Evolutionary conservation across 30 jellyfish, hydroid and myxozoan species (phyloP).

Genomic region (Cassiopea xamachana): DNA sequence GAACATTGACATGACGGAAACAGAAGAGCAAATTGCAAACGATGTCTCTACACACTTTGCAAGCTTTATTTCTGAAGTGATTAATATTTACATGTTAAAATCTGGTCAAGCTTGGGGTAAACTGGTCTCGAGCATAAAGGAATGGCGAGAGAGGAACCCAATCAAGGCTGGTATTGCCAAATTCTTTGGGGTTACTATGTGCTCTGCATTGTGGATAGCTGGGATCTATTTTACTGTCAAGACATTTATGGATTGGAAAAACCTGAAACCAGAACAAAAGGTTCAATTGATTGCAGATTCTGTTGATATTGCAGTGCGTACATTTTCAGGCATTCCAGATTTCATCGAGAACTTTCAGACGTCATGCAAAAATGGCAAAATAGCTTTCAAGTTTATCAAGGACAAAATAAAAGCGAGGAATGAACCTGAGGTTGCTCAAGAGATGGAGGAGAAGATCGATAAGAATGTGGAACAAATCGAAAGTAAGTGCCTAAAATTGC

Average conservation of each 20-base stretch:
- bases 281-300: constrained; percentile 40
- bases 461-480: constrained; percentile 25
- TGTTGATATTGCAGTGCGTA: constrained; percentile 11
- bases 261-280: constrained; percentile 41
- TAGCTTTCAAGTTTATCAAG: constrained; percentile 18
- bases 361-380: constrained; percentile 19
- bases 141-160: constrained; percentile 16
- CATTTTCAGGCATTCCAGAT: constrained; percentile 45
- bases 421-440: constrained; percentile 3
- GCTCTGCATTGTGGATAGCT: constrained; percentile 41
- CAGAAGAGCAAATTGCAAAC: constrained; percentile 26
- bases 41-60: constrained; percentile 32
- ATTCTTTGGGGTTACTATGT: constrained; percentile 10
- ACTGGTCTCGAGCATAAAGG: constrained; percentile 14
- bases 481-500: not conserved
- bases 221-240: constrained; percentile 45
- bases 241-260: constrained; percentile 63
- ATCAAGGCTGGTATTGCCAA: constrained; percentile 1
- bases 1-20: constrained; percentile 24
- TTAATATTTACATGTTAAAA: not conserved
- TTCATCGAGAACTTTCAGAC: constrained; percentile 32
- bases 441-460: not conserved
- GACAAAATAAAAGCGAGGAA: not conserved
- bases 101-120: constrained; percentile 42
- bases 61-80: constrained; percentile 8